phyloP scores from a whole-genome alignment of 2,888 invertebrate species.

The Drosophila crucigera region DNA sequence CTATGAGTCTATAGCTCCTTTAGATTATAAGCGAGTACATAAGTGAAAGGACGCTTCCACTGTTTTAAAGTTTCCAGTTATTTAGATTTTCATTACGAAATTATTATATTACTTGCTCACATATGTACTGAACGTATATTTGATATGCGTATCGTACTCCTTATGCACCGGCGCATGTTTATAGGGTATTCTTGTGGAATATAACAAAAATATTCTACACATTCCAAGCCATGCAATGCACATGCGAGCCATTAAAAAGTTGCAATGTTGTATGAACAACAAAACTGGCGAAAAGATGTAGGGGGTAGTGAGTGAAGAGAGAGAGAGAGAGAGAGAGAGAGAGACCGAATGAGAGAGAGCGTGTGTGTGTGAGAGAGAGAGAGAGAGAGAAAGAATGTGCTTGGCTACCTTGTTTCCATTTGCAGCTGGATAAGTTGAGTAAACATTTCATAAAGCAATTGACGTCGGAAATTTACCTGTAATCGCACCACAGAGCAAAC shows the following conservation, averaged over 20 bases:
- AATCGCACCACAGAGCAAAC: conserved; percentile 66
- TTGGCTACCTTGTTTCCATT: conserved; percentile 3
- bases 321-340: not conserved
- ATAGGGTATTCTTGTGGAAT: conserved; percentile 19
- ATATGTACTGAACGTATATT: not conserved
- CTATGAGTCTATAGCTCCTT: not conserved
- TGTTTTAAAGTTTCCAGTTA: not conserved
- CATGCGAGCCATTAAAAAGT: conserved; percentile 69
- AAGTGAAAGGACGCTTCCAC: not conserved
- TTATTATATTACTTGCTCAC: not conserved
- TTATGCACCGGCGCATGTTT: not conserved
- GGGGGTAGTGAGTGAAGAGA: not conserved
- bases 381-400: not conserved
- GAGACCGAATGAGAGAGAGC: not conserved
- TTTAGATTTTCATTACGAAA: not conserved
- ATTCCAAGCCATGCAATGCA: conserved; percentile 40
- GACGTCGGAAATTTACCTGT: conserved; percentile 44
- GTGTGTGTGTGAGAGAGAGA: not conserved
- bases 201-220: conserved; percentile 18
- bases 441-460: conserved; percentile 51
- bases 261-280: conserved; percentile 39
- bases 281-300: not conserved
- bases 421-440: conserved; percentile 32
- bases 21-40: not conserved
- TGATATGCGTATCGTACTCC: not conserved